Percentiles rank a stretch among this genome's conserved stretches.
Evolutionary conservation across 2,113 vertebrate genomes (phyloP).

Genomic region (Ceyx melanurus): DNA sequence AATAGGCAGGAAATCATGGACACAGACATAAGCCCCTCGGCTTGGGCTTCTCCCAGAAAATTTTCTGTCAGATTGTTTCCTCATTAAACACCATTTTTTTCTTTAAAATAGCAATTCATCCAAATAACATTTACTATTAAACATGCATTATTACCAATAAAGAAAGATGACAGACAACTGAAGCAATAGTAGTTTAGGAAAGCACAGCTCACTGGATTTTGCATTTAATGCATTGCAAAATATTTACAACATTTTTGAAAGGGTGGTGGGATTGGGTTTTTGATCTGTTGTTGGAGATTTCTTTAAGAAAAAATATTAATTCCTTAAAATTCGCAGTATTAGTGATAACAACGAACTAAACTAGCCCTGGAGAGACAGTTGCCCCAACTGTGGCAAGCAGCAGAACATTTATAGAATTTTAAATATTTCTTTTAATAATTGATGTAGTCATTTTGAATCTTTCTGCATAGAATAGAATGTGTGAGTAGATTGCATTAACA

Average conservation of each 20-base stretch:
- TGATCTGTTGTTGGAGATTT: neutral
- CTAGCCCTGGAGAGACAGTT: constrained; percentile 74
- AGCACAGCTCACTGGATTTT: neutral
- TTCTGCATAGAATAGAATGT: constrained; percentile 80
- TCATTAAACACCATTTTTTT: neutral
- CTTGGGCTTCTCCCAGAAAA: neutral
- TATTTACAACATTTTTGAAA: constrained; percentile 34
- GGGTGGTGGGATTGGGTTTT: neutral
- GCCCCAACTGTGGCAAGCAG: constrained; percentile 76
- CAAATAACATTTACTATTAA: neutral
- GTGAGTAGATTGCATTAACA: constrained; percentile 83
- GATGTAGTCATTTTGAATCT: constrained; percentile 87
- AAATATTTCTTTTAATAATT: constrained; percentile 90
- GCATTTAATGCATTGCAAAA: constrained; percentile 14
- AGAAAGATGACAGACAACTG: neutral
- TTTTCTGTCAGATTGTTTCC: neutral
- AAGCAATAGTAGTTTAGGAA: neutral
- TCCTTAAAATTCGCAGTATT: constrained; percentile 55
- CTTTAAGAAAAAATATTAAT: neutral
- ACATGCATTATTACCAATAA: neutral
- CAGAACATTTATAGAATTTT: constrained; percentile 78
- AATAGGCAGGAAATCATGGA: neutral
- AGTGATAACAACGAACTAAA: constrained; percentile 63
- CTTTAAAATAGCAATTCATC: neutral
- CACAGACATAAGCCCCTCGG: accelerated